Conservation (phyloP, 2,888 invertebrate species). For the Pachycephus smyrnensis region DNA sequence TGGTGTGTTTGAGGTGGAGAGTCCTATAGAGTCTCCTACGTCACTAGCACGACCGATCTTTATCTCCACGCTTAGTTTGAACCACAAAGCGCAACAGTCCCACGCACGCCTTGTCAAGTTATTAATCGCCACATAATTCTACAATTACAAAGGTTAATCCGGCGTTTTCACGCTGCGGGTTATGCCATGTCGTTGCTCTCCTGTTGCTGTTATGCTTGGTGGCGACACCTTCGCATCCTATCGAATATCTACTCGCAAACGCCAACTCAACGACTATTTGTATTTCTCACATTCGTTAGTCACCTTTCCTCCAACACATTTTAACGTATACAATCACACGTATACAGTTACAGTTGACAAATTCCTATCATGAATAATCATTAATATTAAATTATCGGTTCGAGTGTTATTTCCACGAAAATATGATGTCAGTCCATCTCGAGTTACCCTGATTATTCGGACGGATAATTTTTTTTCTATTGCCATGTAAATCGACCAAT, state of each 20-base stretch:
- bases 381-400: not conserved
- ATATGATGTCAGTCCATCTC: not conserved
- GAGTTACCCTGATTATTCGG: not conserved
- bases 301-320: not conserved
- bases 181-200: not conserved
- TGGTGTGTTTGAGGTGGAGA: not conserved
- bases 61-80: constrained; percentile 57
- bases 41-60: constrained; percentile 54
- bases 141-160: constrained; percentile 58
- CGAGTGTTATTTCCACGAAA: not conserved
- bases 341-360: not conserved
- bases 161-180: constrained; percentile 53
- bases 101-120: constrained; percentile 57
- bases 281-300: not conserved
- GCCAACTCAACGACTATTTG: not conserved
- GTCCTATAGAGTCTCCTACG: not conserved
- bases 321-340: not conserved
- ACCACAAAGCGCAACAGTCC: constrained; percentile 54
- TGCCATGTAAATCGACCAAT: not conserved
- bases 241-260: not conserved
- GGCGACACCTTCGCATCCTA: not conserved
- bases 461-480: not conserved
- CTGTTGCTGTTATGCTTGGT: not conserved
- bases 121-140: constrained; percentile 60
- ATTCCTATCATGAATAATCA: not conserved